Conservation (phyloP, 2,797 vertebrate species). For the Potorous gilbertii region DNA sequence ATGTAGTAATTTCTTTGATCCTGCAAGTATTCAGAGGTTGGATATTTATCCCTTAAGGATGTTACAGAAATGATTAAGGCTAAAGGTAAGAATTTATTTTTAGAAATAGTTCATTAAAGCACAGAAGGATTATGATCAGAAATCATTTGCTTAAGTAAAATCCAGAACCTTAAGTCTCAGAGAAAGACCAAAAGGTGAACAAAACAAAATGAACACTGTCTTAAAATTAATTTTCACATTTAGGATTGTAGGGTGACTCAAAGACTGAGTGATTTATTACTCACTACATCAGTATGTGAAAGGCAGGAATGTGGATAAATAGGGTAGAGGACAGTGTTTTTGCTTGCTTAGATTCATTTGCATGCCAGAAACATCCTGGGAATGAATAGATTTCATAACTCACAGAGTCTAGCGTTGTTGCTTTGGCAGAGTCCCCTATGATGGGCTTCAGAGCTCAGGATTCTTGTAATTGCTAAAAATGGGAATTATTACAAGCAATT, state of each 20-base stretch:
- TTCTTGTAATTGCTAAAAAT: not conserved
- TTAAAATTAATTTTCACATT: not conserved
- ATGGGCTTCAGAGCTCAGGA: not conserved
- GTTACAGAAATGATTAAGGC: not conserved
- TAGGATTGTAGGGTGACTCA: not conserved
- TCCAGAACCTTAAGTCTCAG: not conserved
- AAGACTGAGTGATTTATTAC: not conserved
- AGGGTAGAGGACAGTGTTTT: not conserved
- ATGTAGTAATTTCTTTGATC: not conserved
- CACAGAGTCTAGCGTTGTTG: not conserved
- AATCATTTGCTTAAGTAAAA: not conserved
- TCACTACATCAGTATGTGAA: not conserved
- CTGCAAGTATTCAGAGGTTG: not conserved
- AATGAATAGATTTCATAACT: not conserved
- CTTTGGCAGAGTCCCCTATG: not conserved
- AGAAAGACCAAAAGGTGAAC: not conserved
- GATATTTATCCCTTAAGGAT: not conserved
- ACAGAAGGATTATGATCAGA: not conserved
- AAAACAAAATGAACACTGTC: not conserved
- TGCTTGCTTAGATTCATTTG: not conserved
- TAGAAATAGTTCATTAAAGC: not conserved
- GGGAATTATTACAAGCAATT: not conserved
- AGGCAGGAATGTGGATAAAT: not conserved
- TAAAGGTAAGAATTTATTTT: not conserved
- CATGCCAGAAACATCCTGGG: not conserved